Percentiles rank a stretch among this genome's conserved stretches.
phyloP scores from a whole-genome alignment of 2,888 invertebrate species.

The Callinectes sapidus region DNA sequence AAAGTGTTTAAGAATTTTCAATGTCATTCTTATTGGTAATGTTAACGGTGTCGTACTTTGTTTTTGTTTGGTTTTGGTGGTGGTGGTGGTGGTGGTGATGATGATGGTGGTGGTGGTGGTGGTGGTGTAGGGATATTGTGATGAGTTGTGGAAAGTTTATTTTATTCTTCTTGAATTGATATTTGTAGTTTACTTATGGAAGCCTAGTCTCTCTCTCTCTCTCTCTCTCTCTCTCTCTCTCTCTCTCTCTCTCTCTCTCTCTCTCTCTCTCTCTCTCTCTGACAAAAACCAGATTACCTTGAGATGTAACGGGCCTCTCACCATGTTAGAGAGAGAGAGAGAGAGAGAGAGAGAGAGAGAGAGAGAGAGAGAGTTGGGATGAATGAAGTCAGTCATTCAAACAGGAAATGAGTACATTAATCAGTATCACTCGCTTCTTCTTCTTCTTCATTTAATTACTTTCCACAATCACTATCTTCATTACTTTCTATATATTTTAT shows the following conservation, averaged over 20 bases:
- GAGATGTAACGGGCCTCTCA: background rate
- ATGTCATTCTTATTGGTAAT: background rate
- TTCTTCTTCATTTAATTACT: background rate
- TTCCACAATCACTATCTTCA: background rate
- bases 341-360: slow-evolving; percentile 24
- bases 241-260: no score
- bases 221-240: no score
- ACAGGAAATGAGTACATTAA: no score
- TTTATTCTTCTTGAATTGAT: no score
- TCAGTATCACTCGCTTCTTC: background rate
- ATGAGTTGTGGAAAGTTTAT: no score
- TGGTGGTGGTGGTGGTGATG: background rate
- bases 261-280: no score
- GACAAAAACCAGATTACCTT: background rate
- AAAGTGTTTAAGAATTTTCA: background rate
- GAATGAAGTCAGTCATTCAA: background rate
- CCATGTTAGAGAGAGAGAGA: background rate
- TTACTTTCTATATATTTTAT: no score
- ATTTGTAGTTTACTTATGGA: no score
- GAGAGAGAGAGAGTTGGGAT: slow-evolving; percentile 33
- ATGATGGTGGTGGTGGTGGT: no score
- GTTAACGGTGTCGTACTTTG: no score
- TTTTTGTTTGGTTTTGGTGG: background rate
- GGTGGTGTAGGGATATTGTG: no score
- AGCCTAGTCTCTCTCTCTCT: no score